Percentiles rank a stretch among this genome's conserved stretches.
These are phyloP conservation scores for Nemoura dubitans DNA, from an alignment of 2,888 invertebrate genomes.

Conservation along the genomic window DNA sequence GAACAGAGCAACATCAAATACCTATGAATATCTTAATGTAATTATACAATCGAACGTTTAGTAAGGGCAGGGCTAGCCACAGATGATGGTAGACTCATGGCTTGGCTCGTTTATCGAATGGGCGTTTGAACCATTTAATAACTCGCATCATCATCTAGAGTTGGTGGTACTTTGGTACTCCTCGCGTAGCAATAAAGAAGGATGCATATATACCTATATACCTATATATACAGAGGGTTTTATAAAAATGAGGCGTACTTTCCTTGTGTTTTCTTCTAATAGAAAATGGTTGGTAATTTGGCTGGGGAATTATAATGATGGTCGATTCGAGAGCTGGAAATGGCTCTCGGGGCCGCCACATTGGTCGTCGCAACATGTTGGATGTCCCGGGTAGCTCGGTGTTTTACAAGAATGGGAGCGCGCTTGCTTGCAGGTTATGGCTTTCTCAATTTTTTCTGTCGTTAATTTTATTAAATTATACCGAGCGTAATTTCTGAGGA, in stretches of 20 bases:
- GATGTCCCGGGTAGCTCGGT: too few species aligned
- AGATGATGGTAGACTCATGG: not conserved
- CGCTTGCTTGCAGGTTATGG: not conserved
- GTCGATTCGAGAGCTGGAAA: not conserved
- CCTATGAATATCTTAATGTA: constrained; percentile 12
- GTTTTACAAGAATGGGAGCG: not conserved
- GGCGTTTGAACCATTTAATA: not conserved
- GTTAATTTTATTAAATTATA: constrained; percentile 7
- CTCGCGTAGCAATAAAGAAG: too few species aligned
- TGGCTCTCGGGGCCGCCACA: not conserved
- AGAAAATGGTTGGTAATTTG: not conserved
- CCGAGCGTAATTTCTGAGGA: not conserved
- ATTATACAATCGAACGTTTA: constrained; percentile 12
- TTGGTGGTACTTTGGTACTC: not conserved
- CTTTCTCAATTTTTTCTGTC: not conserved
- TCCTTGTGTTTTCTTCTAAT: constrained; percentile 7
- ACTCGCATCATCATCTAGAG: not conserved
- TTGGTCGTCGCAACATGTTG: not conserved
- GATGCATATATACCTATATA: too few species aligned
- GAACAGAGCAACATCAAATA: not conserved
- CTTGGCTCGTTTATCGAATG: not conserved
- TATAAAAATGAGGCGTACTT: not conserved
- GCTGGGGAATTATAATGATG: not conserved
- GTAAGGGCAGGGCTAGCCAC: not conserved
- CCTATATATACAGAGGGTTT: not conserved